A percentile compares a stretch with the other conserved stretches of the same genome.
phyloP scores from a whole-genome alignment of 1,140 invertebrate genomes.

The Leptopilina clavipes region DNA sequence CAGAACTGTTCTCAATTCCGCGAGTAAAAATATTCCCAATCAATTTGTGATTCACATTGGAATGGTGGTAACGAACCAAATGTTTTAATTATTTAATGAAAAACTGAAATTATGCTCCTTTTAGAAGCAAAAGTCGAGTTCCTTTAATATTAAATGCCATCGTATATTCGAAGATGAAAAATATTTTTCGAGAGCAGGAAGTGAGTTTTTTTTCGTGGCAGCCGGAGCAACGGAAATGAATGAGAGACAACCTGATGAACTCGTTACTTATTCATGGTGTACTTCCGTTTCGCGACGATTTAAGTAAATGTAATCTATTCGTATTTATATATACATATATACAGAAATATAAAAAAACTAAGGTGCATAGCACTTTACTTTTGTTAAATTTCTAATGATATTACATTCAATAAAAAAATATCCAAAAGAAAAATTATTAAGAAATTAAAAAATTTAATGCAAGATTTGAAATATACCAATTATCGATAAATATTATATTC shows the following conservation, averaged over 20 bases:
- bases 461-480: too few species aligned
- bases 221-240: conserved; percentile 65
- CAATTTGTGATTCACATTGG: neutral
- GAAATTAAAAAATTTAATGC: too few species aligned
- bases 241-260: conserved; percentile 62
- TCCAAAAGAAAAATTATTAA: too few species aligned
- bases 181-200: conserved; percentile 57
- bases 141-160: conserved; percentile 58
- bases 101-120: neutral
- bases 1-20: conserved; percentile 4
- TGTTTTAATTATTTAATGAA: conserved; percentile 20
- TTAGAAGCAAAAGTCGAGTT: neutral
- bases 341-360: too few species aligned
- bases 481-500: too few species aligned
- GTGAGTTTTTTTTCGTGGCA: conserved; percentile 55
- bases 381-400: too few species aligned
- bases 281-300: conserved; percentile 56
- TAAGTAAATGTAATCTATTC: conserved; percentile 53
- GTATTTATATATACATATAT: conserved; percentile 38
- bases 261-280: conserved; percentile 66
- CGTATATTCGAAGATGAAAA: conserved; percentile 55
- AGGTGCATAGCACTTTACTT: too few species aligned
- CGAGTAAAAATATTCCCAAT: conserved; percentile 19
- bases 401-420: too few species aligned
- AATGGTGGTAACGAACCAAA: neutral